Conservation (phyloP, 2,888 invertebrate species). For the Teinopalpus imperialis region DNA sequence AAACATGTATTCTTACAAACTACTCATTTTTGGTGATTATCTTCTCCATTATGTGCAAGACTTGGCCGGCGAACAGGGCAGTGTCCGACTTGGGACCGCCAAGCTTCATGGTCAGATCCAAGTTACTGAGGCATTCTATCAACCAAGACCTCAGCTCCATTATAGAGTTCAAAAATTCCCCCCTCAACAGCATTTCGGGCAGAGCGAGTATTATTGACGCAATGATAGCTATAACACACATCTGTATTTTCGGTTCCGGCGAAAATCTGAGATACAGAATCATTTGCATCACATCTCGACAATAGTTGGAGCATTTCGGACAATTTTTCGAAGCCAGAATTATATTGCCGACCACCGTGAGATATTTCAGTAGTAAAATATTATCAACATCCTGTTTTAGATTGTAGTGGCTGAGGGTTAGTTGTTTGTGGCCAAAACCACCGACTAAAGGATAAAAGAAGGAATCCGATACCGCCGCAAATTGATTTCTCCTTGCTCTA, state of each 20-base stretch:
- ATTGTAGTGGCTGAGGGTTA: conserved; percentile 74
- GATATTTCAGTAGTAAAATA: conserved; percentile 85
- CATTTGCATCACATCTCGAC: conserved; percentile 86
- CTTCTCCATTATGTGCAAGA: conserved; percentile 80
- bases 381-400: conserved; percentile 84
- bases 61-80: conserved; percentile 83
- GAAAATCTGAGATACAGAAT: conserved; percentile 85
- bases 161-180: conserved; percentile 83
- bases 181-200: conserved; percentile 79
- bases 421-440: conserved; percentile 84
- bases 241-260: conserved; percentile 84
- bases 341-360: conserved; percentile 86
- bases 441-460: conserved; percentile 93
- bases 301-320: conserved; percentile 83
- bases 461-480: conserved; percentile 87
- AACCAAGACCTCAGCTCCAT: conserved; percentile 87
- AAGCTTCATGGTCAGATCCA: conserved; percentile 67
- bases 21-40: conserved; percentile 46
- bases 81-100: conserved; percentile 85
- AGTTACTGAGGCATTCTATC: conserved; percentile 75
- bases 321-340: conserved; percentile 87
- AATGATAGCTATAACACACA: conserved; percentile 85
- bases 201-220: conserved; percentile 84
- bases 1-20: background rate
- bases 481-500: conserved; percentile 83